phyloP scores from a whole-genome alignment of 2,888 invertebrate genomes.

The Dynastes maya region DNA sequence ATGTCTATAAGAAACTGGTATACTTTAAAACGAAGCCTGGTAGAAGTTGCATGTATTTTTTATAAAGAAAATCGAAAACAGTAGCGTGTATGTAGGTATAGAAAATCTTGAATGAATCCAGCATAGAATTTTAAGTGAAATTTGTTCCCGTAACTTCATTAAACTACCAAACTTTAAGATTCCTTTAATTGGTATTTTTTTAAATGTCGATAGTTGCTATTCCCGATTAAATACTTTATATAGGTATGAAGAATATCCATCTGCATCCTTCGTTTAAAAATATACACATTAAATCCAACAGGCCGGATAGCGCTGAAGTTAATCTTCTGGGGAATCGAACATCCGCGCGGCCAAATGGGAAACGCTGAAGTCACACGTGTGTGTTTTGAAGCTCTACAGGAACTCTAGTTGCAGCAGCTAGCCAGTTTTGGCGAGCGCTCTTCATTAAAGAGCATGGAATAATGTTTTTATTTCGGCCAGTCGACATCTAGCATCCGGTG shows the following conservation, averaged over 20 bases:
- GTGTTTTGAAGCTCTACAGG: conserved; percentile 4
- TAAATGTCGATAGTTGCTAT: too few relatives aligned
- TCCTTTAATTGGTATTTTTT: too few relatives aligned
- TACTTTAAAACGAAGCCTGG: too few relatives aligned
- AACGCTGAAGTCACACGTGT: conserved; percentile 23
- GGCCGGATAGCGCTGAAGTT: conserved; percentile 4
- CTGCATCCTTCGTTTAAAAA: neutral
- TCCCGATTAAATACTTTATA: too few relatives aligned
- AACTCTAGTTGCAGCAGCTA: conserved; percentile 1
- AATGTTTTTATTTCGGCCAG: conserved; percentile 36
- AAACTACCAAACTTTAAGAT: too few relatives aligned
- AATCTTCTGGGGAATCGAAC: conserved; percentile 8
- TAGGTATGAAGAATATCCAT: neutral
- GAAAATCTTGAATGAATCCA: too few relatives aligned
- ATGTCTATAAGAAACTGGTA: too few relatives aligned
- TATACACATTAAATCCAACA: neutral
- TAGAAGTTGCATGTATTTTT: too few relatives aligned
- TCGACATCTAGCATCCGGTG: conserved; percentile 34
- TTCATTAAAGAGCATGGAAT: conserved; percentile 32
- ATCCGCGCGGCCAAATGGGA: neutral
- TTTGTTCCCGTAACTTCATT: too few relatives aligned
- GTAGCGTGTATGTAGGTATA: too few relatives aligned
- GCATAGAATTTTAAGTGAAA: too few relatives aligned
- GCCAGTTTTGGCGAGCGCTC: conserved; percentile 8
- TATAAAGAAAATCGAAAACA: too few relatives aligned